A percentile compares a stretch with the other conserved stretches of the same genome.
Evolutionary conservation across 2,797 vertebrate species (phyloP).

Genomic region (Micrastur ruficollis): DNA sequence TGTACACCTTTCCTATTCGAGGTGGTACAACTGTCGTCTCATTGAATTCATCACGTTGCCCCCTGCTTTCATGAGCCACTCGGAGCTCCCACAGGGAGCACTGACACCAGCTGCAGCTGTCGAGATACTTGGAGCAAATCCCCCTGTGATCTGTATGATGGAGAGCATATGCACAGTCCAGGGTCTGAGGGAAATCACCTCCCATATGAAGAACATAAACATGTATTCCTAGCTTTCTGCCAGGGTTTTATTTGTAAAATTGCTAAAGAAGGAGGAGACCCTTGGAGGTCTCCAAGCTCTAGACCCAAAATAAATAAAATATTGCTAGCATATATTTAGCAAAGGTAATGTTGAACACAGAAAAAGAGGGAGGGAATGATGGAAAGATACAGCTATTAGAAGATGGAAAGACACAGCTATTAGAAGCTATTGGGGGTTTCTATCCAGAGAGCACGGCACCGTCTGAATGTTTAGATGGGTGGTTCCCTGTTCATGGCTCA

Average conservation of each 20-base stretch:
- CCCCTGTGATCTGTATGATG: neutral
- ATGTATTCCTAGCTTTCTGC: neutral
- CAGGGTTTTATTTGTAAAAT: neutral
- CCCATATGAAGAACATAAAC: neutral
- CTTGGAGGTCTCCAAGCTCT: neutral
- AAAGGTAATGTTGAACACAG: neutral
- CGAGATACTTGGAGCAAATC: neutral
- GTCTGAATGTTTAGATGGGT: neutral
- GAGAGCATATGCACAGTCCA: neutral
- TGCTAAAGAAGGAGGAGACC: neutral
- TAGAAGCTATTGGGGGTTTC: neutral
- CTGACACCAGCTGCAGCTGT: neutral
- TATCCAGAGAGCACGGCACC: neutral
- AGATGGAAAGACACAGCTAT: neutral
- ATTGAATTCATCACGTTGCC: neutral
- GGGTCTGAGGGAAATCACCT: conserved; percentile 1
- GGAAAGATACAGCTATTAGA: accelerated
- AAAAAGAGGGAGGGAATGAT: neutral
- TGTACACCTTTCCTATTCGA: neutral
- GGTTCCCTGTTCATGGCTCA: neutral
- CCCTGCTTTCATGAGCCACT: neutral
- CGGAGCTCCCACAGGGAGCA: neutral
- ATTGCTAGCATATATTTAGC: neutral
- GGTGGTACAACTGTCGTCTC: neutral
- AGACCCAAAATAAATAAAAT: neutral